Evolutionary conservation across 2,888 invertebrate species (phyloP).

Genomic region (Plagodis dolabraria): DNA sequence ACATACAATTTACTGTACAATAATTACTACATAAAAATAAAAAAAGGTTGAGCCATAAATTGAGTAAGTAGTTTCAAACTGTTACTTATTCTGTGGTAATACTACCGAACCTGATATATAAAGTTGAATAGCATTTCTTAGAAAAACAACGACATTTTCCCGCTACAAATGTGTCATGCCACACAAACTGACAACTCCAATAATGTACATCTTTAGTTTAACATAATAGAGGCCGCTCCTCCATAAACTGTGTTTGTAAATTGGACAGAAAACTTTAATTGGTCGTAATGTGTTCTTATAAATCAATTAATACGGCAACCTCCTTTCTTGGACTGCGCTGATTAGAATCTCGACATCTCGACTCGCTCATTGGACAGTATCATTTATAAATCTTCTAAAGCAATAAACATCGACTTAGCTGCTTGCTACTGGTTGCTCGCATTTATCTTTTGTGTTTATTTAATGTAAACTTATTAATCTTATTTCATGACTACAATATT

Average conservation of each 20-base stretch:
- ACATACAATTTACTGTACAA: no score
- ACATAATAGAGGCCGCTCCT: constrained; percentile 51
- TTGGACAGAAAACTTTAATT: constrained; percentile 70
- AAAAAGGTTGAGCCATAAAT: constrained; percentile 1
- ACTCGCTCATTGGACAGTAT: constrained; percentile 50
- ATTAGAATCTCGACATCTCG: constrained; percentile 54
- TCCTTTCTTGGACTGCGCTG: constrained; percentile 61
- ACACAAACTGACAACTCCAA: constrained; percentile 51
- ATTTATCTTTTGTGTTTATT: constrained; percentile 40
- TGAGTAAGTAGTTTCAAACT: not conserved
- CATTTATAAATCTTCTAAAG: constrained; percentile 55
- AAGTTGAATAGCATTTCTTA: constrained; percentile 19
- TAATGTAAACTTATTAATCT: constrained; percentile 35
- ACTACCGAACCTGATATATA: not conserved
- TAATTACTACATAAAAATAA: no score
- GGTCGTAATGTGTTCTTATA: constrained; percentile 67
- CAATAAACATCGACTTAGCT: constrained; percentile 44
- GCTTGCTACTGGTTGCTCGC: constrained; percentile 34
- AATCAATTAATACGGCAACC: constrained; percentile 68
- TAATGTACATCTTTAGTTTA: constrained; percentile 46
- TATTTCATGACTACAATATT: constrained; percentile 29
- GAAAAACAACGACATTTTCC: constrained; percentile 23
- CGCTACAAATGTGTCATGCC: constrained; percentile 47
- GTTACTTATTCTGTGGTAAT: not conserved
- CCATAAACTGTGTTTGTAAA: constrained; percentile 55